Conservation (phyloP, 2,797 vertebrate genomes). For the Gobionotothen gibberifrons region DNA sequence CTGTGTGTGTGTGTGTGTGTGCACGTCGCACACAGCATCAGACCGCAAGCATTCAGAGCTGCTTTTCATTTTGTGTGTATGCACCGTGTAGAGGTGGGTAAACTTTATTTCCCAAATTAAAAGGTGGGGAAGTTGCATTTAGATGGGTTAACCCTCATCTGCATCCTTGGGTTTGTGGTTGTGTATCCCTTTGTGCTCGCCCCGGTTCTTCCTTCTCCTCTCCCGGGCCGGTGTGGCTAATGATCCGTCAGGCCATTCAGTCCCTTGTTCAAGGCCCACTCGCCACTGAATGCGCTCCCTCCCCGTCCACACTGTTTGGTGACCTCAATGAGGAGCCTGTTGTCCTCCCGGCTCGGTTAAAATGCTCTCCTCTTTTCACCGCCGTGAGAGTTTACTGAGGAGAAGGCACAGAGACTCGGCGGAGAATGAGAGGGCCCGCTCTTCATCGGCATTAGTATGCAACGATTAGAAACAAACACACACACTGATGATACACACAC, state of each 20-base stretch:
- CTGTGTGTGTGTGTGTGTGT: constrained; percentile 12
- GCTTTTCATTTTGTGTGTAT: constrained; percentile 8
- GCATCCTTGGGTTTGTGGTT: constrained; percentile 54
- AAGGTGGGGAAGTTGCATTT: constrained; percentile 68
- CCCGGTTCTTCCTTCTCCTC: constrained; percentile 69
- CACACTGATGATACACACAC: constrained; percentile 49
- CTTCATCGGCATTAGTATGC: constrained; percentile 72
- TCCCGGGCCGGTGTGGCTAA: constrained; percentile 70
- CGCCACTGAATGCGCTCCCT: constrained; percentile 72
- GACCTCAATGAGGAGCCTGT: constrained; percentile 80
- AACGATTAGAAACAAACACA: constrained; percentile 68
- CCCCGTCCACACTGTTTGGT: constrained; percentile 72
- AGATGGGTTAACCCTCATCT: constrained; percentile 72
- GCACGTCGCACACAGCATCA: neutral
- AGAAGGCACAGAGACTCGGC: constrained; percentile 53
- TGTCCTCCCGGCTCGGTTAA: constrained; percentile 70
- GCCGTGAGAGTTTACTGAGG: constrained; percentile 75
- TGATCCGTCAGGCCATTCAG: constrained; percentile 76
- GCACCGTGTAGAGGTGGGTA: constrained; percentile 31
- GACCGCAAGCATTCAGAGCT: neutral
- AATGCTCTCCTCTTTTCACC: constrained; percentile 75
- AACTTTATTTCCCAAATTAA: constrained; percentile 66
- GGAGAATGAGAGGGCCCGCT: constrained; percentile 57
- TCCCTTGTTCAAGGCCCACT: constrained; percentile 73
- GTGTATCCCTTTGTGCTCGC: constrained; percentile 64